Percentiles rank a stretch among this genome's conserved stretches.
Evolutionary conservation across 2,888 invertebrate species (phyloP).

Genomic region (Masnerella sp.): DNA sequence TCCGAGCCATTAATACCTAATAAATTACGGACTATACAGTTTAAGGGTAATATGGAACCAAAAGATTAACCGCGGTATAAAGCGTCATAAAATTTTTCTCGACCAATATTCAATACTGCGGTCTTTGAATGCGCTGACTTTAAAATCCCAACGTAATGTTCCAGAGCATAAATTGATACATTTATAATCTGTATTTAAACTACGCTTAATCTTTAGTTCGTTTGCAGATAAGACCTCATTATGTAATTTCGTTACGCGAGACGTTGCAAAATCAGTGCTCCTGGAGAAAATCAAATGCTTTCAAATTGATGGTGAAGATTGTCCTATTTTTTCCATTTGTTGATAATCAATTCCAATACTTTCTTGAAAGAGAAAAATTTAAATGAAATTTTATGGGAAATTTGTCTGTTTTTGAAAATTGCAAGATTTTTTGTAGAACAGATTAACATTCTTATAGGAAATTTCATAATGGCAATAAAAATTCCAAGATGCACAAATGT

Average conservation of each 20-base stretch:
- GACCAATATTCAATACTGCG: no score
- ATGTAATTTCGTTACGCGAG: constrained; percentile 2
- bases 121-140: no score
- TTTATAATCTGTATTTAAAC: constrained; percentile 17
- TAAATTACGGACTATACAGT: constrained; percentile 2
- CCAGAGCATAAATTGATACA: constrained; percentile 18
- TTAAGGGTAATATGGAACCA: neutral
- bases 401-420: constrained; percentile 8
- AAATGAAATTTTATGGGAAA: no score
- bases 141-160: no score
- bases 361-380: no score
- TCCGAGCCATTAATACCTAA: neutral
- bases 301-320: no score
- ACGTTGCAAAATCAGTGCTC: constrained; percentile 20
- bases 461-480: no score
- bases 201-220: neutral
- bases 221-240: constrained; percentile 8
- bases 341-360: no score
- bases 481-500: no score
- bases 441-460: no score
- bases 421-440: no score
- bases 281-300: constrained; percentile 5
- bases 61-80: neutral
- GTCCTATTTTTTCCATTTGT: no score
- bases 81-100: constrained; percentile 4